Percentiles rank a stretch among this genome's conserved stretches.
Conservation (phyloP, 2,113 vertebrate species). For the Eurystomus gularis region DNA sequence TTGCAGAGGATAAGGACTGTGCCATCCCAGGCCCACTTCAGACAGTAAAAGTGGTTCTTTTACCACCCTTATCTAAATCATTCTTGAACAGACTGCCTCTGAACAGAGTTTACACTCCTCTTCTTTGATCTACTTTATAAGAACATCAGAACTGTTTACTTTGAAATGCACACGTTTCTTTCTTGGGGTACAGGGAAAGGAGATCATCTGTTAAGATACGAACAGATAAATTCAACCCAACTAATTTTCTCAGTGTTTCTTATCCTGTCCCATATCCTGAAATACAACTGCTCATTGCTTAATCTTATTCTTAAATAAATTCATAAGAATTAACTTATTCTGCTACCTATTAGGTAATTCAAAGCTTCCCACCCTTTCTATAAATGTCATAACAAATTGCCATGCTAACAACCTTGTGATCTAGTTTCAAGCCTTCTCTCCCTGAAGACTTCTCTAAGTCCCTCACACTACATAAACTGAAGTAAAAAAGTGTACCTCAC, state of each 20-base stretch:
- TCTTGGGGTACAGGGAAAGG: background rate
- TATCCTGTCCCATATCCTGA: background rate
- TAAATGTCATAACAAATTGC: background rate
- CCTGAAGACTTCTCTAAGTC: background rate
- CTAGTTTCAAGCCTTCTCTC: background rate
- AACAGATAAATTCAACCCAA: background rate
- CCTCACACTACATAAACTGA: background rate
- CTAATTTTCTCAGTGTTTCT: background rate
- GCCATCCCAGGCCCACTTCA: conserved; percentile 11
- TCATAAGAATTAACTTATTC: background rate
- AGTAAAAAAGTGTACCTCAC: background rate
- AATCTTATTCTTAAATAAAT: background rate
- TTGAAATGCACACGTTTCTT: conserved; percentile 60
- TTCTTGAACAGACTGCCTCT: conserved; percentile 12
- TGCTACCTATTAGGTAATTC: background rate
- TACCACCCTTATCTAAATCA: conserved; percentile 54
- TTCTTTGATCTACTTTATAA: conserved; percentile 67
- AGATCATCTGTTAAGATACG: background rate
- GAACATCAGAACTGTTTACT: conserved; percentile 54
- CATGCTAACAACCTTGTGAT: fast-evolving
- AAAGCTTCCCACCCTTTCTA: background rate
- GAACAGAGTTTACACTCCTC: conserved; percentile 32
- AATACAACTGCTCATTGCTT: background rate
- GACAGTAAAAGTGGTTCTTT: background rate
- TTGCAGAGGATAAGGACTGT: conserved; percentile 43